Conservation (phyloP, 2,113 vertebrate species). For the Periophthalmus modestus region DNA sequence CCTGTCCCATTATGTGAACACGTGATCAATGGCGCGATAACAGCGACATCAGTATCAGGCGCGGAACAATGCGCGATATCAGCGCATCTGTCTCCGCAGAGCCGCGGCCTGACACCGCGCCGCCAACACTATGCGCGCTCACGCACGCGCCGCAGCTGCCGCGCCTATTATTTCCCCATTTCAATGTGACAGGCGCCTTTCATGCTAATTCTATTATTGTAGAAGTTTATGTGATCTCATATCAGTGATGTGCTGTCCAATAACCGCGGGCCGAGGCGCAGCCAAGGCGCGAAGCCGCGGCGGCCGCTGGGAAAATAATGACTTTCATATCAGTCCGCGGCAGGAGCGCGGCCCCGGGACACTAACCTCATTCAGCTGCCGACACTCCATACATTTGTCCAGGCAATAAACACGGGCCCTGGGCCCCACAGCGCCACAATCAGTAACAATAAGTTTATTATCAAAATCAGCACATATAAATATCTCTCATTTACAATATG, state of each 20-base stretch:
- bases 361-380: constrained; percentile 81
- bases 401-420: constrained; percentile 90
- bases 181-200: constrained; percentile 99
- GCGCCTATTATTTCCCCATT: constrained; percentile 99
- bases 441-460: constrained; percentile 85
- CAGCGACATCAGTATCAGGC: constrained; percentile 99
- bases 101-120: constrained; percentile 92
- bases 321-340: constrained; percentile 97
- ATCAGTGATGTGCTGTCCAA: constrained; percentile 79
- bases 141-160: constrained; percentile 85
- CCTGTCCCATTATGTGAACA: constrained; percentile 99
- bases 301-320: constrained; percentile 78
- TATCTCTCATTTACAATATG: constrained; percentile 84
- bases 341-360: constrained; percentile 92
- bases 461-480: constrained; percentile 82
- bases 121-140: constrained; percentile 66
- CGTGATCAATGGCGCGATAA: constrained; percentile 99
- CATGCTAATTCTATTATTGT: constrained; percentile 99
- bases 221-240: constrained; percentile 88
- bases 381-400: constrained; percentile 92
- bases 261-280: constrained; percentile 76
- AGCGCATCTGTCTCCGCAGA: constrained; percentile 99
- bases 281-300: constrained; percentile 66
- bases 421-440: constrained; percentile 53
- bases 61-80: constrained; percentile 99